Conservation (phyloP, 2,888 invertebrate species). For the Microdon myrmicae region DNA sequence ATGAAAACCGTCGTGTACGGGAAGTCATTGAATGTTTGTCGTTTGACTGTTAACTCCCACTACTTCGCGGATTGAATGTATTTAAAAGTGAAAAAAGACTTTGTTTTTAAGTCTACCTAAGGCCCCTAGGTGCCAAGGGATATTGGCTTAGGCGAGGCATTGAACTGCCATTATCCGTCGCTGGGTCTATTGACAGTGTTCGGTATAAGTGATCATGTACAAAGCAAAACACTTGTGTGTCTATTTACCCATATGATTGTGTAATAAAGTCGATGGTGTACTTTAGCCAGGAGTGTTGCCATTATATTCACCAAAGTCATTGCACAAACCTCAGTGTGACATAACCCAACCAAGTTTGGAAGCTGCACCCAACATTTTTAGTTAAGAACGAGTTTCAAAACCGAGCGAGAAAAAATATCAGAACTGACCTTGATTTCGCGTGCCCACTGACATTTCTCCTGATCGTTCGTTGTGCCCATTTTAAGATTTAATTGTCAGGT, state of each 20-base stretch:
- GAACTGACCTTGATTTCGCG: conserved; percentile 42
- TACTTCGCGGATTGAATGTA: conserved; percentile 12
- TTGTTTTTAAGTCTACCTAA: conserved; percentile 17
- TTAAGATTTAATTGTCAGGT: conserved; percentile 27
- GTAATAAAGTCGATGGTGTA: conserved; percentile 39
- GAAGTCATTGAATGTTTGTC: too few relatives aligned
- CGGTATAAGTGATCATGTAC: conserved; percentile 37
- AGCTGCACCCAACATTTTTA: conserved; percentile 38
- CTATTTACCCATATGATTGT: conserved; percentile 35
- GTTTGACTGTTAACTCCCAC: too few relatives aligned
- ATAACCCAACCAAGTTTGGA: conserved; percentile 32
- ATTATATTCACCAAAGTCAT: conserved; percentile 17
- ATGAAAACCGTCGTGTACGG: too few relatives aligned
- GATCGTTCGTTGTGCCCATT: conserved; percentile 47
- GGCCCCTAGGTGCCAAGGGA: conserved; percentile 16
- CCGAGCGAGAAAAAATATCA: neutral
- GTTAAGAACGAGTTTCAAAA: conserved; percentile 35
- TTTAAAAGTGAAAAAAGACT: conserved; percentile 46
- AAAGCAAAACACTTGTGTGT: conserved; percentile 38
- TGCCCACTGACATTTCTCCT: conserved; percentile 40
- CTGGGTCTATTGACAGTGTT: conserved; percentile 35
- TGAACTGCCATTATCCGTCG: conserved; percentile 31
- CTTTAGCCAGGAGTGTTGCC: conserved; percentile 42
- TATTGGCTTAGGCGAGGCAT: conserved; percentile 34
- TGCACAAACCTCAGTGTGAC: conserved; percentile 40